Base-by-base conservation (phyloP, 2,113 vertebrate genomes). In the Peromyscus californicus region DNA sequence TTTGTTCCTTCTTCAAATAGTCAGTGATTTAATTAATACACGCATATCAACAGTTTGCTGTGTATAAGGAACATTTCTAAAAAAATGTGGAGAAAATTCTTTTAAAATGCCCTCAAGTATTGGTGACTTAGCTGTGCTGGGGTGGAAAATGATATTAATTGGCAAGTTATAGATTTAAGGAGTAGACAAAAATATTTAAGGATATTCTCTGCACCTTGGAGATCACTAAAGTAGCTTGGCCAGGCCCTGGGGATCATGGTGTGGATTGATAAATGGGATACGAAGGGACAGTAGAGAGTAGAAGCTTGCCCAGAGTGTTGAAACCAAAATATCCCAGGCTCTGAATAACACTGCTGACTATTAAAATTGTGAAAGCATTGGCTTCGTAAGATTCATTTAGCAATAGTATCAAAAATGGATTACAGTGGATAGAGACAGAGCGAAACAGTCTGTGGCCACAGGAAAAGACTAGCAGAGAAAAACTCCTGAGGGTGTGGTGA, bases 1-100 rank as follows among this genome's bases (percentile, higher is more conserved):
- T 65, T 70, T 90, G 26, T 51, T 93, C 48, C 42, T 21, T 87
- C 87, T 94, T 93, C 86, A 96, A 95, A 94, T 84, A 94, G 70
- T 22, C 80, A 90, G 69, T 84, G 42, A 80, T 61, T 97, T 93
- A 79, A 92, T 90, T 94, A 96, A 93, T 75, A 93, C 13, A 36
- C 45, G 69, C 36, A 63, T 92, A 54, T 36, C 54, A 75, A 94
- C 39, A 54, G 19, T 78, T 48, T 85, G 19, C 51, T 79, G 45
- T 89, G 31, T 79, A 0, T 90, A 69, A 95, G 67, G 33, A 87
- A 63, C 51, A 78, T 57, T 61, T 96, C 63, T 91, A 86, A 48
- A 26, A 26, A 90, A 97, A 80, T 36, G n/a, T 31, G 67, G 57
- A 91, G 19, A 93, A 90, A 21, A 48, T 85, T 36, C 39, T 54